Conservation (phyloP, 2,113 vertebrate genomes). For the Lasiurus borealis region DNA sequence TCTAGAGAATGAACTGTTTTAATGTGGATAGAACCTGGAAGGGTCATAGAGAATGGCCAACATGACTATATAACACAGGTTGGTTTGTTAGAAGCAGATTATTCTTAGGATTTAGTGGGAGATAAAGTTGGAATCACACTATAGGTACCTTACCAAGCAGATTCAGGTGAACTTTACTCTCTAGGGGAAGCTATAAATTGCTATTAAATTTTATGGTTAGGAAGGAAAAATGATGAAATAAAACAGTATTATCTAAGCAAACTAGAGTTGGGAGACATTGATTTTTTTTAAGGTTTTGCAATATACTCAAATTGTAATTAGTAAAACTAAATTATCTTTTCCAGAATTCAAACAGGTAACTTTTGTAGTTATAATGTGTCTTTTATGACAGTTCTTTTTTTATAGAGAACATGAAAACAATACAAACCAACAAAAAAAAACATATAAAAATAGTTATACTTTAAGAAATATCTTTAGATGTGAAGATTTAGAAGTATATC, state of each 20-base stretch:
- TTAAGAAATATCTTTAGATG: conserved; percentile 7
- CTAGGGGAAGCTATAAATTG: background rate
- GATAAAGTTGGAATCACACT: background rate
- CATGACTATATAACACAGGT: background rate
- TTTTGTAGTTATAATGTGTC: background rate
- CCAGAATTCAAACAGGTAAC: background rate
- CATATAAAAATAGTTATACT: background rate
- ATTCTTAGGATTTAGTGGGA: background rate
- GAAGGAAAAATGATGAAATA: background rate
- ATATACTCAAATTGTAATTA: background rate
- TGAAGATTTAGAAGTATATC: background rate
- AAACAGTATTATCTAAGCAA: background rate
- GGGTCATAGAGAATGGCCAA: background rate
- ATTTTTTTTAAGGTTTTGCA: background rate
- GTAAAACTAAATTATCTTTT: background rate
- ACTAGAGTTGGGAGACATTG: background rate
- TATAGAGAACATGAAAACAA: background rate
- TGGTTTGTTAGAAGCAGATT: background rate
- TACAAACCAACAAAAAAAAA: background rate
- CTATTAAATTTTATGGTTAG: background rate
- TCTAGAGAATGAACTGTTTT: background rate
- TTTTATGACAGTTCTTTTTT: background rate
- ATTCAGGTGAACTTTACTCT: background rate
- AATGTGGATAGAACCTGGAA: background rate
- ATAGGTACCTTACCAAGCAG: background rate